These are phyloP conservation scores for Caretta caretta DNA, from an alignment of 2,113 vertebrate genomes.

Conservation along the genomic window DNA sequence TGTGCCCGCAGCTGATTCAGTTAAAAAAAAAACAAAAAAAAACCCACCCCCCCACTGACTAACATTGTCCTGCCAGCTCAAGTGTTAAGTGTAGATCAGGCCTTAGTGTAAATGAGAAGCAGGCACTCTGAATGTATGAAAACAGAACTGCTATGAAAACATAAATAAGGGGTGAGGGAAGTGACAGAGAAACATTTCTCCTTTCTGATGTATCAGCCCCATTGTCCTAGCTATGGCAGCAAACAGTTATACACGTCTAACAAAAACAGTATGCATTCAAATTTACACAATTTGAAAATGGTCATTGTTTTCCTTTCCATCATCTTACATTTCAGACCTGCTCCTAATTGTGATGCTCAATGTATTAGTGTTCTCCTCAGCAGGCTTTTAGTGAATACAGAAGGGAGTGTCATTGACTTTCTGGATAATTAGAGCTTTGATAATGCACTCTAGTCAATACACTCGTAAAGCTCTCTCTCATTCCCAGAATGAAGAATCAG, in stretches of 20 bases:
- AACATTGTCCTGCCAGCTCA: too few species aligned
- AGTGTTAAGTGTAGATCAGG: too few species aligned
- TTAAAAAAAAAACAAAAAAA: too few species aligned
- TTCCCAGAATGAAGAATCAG: background rate
- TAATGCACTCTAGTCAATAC: background rate
- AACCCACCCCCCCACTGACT: too few species aligned
- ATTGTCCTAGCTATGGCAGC: background rate
- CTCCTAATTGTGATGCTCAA: background rate
- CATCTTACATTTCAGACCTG: background rate
- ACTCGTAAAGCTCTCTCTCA: background rate
- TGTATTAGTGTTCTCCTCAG: rapidly evolving
- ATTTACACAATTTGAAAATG: background rate
- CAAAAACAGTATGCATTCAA: background rate
- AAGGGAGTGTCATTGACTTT: background rate
- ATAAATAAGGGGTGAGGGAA: background rate
- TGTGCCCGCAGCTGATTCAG: too few species aligned
- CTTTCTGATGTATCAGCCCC: background rate
- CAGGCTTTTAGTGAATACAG: background rate
- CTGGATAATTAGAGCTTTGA: background rate
- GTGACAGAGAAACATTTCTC: background rate
- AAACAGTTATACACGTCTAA: background rate
- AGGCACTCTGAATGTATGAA: background rate
- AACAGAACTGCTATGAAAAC: background rate
- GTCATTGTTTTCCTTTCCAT: background rate
- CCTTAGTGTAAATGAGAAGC: background rate